A percentile compares a stretch with the other conserved stretches of the same genome.
phyloP scores from a whole-genome alignment of 2,113 vertebrate genomes.

The Mormyrus iriodes region DNA sequence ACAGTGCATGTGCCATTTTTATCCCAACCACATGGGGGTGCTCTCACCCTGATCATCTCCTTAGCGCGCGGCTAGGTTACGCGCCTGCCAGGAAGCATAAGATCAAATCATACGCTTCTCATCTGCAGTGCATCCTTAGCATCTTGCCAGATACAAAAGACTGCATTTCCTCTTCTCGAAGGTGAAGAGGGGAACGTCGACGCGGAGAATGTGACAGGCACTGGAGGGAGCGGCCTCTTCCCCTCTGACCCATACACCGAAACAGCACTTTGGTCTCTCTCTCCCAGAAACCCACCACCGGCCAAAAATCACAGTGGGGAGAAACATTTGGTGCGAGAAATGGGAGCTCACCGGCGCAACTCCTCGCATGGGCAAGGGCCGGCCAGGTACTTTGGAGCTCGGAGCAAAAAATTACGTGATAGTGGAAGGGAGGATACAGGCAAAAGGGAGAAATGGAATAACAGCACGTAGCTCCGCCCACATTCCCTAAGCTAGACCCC shows the following conservation, averaged over 20 bases:
- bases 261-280: background rate
- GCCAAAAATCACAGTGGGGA: background rate
- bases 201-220: constrained; percentile 51
- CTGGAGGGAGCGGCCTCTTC: constrained; percentile 44
- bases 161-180: constrained; percentile 33
- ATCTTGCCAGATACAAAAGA: constrained; percentile 58
- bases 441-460: background rate
- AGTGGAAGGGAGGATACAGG: background rate
- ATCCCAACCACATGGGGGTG: constrained; percentile 52
- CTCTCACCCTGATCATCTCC: constrained; percentile 31
- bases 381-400: background rate
- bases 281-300: background rate
- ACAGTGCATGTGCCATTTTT: constrained; percentile 20
- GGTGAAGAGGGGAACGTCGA: constrained; percentile 14
- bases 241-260: constrained; percentile 28
- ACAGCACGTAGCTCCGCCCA: background rate
- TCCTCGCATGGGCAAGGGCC: background rate
- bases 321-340: background rate
- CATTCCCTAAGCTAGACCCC: background rate
- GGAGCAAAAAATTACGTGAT: background rate
- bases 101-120: constrained; percentile 69
- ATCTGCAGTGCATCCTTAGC: constrained; percentile 63
- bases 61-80: constrained; percentile 44
- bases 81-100: constrained; percentile 57
- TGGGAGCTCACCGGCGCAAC: background rate